Base-by-base conservation (phyloP, 2,888 invertebrate species). In the Pedicia rivosa region DNA sequence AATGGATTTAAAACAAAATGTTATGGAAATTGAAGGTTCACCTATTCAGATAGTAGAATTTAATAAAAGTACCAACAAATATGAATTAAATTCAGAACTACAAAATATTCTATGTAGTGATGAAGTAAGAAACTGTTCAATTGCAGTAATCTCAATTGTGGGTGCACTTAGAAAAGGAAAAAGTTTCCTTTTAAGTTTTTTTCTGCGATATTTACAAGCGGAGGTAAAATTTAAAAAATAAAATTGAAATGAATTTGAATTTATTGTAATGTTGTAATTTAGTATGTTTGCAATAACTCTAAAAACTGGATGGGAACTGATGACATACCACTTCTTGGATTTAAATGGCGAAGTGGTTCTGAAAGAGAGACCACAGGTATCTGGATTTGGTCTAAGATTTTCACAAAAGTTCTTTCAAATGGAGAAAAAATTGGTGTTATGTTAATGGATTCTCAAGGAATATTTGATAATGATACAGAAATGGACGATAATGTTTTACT, bases 81-180 rank as follows among this genome's bases (percentile, higher is more conserved):
- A 6, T 20, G 20, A 20, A 20, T 20, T 20, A 5, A 8, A 20
- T 20, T 6, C 5, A 20, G 5, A 5, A 8, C 8, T 27, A 13
- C 13, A 27, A 27, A 27, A 13, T 4, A 27, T 27, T 12, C 13
- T 27, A 12, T 4, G 10, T n/a, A 12, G 6, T 3, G 27, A 27
- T 4, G 27, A 13, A 12, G 27, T 27, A 4, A n/a, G 12, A 13
- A 13, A 27, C 12, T 12, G n/a, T 4, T 12, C 12, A 7, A 12
- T 38, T 24, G 27, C 34, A 10, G 20, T 38, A 6, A 17, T 38
- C 8, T 38, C 38, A 17, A 33, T 38, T 6, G 34, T 35, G 13
- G 38, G 38, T 20, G 38, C 38, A 16, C n/a, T 35, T n/a, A 10
- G 38, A n/a, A 39, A 35, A 19, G 38, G 38, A 24, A 39, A 39